Evolutionary conservation across 35 echinoderm and acorn worm genomes (phyloP).

Genomic region (Holothuria glaberrima): DNA sequence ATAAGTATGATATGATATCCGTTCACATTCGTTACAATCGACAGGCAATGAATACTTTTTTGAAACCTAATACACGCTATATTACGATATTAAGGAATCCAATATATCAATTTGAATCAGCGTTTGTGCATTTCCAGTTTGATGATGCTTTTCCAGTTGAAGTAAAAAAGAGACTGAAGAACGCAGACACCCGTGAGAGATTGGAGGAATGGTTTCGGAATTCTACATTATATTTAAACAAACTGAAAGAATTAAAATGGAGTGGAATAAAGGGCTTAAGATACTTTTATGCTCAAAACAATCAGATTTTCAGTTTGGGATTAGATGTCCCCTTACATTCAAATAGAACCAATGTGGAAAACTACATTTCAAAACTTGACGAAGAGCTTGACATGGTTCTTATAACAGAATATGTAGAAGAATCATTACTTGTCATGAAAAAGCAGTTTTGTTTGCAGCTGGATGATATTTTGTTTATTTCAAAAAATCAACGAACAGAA

Average conservation of each 20-base stretch:
- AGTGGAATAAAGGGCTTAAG: constrained; percentile 4
- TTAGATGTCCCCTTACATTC: constrained; percentile 35
- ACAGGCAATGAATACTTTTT: constrained; percentile 63
- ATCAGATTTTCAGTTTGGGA: no score
- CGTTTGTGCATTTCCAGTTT: no score
- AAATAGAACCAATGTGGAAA: constrained; percentile 39
- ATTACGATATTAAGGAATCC: constrained; percentile 89
- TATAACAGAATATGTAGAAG: constrained; percentile 65
- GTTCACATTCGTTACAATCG: constrained; percentile 74
- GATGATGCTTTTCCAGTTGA: no score
- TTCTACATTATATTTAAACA: constrained; percentile 12
- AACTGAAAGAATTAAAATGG: constrained; percentile 22
- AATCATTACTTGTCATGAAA: no score
- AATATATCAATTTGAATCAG: constrained; percentile 80
- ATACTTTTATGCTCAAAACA: no score
- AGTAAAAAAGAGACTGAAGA: not conserved
- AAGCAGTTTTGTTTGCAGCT: not conserved
- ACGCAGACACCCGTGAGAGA: not conserved
- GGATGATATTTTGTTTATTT: no score
- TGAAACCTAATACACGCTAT: constrained; percentile 74
- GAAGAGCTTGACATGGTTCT: constrained; percentile 60
- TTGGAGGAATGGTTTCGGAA: constrained; percentile 29
- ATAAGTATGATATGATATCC: constrained; percentile 75
- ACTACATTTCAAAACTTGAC: constrained; percentile 38
- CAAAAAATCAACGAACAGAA: no score